Evolutionary conservation across 2,797 vertebrate genomes (phyloP).

Genomic region (Chiloscyllium punctatum): DNA sequence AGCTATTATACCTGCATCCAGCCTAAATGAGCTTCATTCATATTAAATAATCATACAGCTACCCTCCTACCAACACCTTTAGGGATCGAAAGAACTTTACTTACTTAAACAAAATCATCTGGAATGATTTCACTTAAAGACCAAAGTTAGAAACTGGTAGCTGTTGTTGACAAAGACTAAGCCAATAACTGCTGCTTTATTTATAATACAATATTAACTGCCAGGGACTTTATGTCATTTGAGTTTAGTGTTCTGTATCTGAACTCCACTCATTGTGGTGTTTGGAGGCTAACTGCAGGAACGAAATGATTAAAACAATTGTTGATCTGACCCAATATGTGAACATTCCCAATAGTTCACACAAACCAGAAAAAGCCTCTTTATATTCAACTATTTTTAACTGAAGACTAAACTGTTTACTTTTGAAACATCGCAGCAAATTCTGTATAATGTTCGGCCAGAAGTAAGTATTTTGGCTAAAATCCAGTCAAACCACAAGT

Average conservation of each 20-base stretch:
- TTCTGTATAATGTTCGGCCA: constrained; percentile 36
- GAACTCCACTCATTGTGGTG: neutral
- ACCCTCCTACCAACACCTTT: constrained; percentile 30
- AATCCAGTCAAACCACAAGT: neutral
- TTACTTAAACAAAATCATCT: neutral
- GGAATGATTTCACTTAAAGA: neutral
- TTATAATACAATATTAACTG: no score
- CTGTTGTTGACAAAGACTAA: neutral
- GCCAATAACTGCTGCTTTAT: neutral
- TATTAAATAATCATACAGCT: neutral
- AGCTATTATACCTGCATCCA: neutral
- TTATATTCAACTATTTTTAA: neutral
- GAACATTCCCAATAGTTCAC: neutral
- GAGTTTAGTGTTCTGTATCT: neutral
- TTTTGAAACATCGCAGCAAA: neutral
- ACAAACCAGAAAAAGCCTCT: neutral
- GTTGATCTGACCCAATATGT: neutral
- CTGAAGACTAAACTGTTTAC: neutral
- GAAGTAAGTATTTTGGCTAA: constrained; percentile 28
- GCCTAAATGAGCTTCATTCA: constrained; percentile 10
- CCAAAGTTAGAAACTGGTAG: neutral
- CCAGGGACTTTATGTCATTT: neutral
- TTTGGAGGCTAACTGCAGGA: no score
- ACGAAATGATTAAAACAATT: neutral
- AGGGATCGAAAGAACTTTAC: constrained; percentile 42